A percentile compares a stretch with the other conserved stretches of the same genome.
phyloP scores from a whole-genome alignment of 1,140 invertebrate species.

The Ceratosolen fusciceps region DNA sequence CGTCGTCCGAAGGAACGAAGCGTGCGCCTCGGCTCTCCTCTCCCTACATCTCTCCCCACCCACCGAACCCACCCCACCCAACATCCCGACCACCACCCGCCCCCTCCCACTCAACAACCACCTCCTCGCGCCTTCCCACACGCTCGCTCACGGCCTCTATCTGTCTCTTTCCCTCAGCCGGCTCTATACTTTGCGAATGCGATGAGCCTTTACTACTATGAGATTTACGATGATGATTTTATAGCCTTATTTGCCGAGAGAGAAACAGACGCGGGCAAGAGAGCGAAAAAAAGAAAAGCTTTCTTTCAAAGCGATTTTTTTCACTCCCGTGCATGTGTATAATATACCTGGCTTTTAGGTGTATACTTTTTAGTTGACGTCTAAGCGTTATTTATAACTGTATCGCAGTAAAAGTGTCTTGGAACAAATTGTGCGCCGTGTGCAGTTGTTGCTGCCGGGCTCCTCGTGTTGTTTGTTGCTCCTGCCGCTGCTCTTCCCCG shows the following conservation, averaged over 20 bases:
- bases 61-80: not conserved
- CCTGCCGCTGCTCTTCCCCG: not conserved
- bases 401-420: slow-evolving; percentile 45
- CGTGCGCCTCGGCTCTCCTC: slow-evolving; percentile 23
- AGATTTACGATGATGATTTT: slow-evolving; percentile 59
- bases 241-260: slow-evolving; percentile 54
- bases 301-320: slow-evolving; percentile 33
- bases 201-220: slow-evolving; percentile 47
- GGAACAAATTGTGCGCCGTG: slow-evolving; percentile 36
- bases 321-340: slow-evolving; percentile 24
- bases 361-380: slow-evolving; percentile 40
- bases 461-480: slow-evolving; percentile 3
- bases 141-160: slow-evolving; percentile 11
- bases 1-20: slow-evolving; percentile 28
- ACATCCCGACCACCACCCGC: not conserved
- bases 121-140: not conserved
- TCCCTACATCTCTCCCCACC: slow-evolving; percentile 1
- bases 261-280: slow-evolving; percentile 17
- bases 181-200: slow-evolving; percentile 42
- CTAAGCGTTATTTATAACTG: slow-evolving; percentile 45
- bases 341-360: slow-evolving; percentile 25
- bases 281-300: slow-evolving; percentile 19
- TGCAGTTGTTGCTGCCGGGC: slow-evolving; percentile 9
- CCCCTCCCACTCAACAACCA: not conserved
- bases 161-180: slow-evolving; percentile 27